A percentile compares a stretch with the other conserved stretches of the same genome.
Conservation (phyloP, 2,888 invertebrate species). For the Leptothorax acervorum region DNA sequence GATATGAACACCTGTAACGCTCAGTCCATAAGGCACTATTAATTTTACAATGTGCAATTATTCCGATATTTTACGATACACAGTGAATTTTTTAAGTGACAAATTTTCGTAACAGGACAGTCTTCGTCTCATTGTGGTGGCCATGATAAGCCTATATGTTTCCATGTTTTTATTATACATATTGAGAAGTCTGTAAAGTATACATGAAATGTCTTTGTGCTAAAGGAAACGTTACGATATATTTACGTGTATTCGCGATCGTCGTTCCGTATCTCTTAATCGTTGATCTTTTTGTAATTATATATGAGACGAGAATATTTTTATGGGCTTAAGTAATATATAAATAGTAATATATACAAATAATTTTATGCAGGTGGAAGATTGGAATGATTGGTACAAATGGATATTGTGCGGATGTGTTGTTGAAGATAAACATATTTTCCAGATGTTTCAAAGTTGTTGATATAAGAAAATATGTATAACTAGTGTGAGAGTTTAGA, state of each 20-base stretch:
- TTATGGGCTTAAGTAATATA: not conserved
- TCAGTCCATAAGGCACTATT: not conserved
- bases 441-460: constrained; percentile 5
- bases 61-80: not conserved
- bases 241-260: not conserved
- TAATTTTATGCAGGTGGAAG: not conserved
- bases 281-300: constrained; percentile 14
- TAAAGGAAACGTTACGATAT: constrained; percentile 1
- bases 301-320: not conserved
- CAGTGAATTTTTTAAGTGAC: not conserved
- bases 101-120: not conserved
- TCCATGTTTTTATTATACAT: constrained; percentile 39
- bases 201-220: constrained; percentile 13
- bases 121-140: not conserved
- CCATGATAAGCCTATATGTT: constrained; percentile 8
- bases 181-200: constrained; percentile 22
- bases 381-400: not conserved
- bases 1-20: not conserved
- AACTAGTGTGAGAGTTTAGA: not conserved
- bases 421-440: constrained; percentile 24
- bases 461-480: constrained; percentile 2
- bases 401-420: not conserved
- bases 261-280: not conserved
- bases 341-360: not conserved
- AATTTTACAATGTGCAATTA: constrained; percentile 2